Conservation (phyloP, 2,797 vertebrate genomes). For the Tokudaia muenninki region DNA sequence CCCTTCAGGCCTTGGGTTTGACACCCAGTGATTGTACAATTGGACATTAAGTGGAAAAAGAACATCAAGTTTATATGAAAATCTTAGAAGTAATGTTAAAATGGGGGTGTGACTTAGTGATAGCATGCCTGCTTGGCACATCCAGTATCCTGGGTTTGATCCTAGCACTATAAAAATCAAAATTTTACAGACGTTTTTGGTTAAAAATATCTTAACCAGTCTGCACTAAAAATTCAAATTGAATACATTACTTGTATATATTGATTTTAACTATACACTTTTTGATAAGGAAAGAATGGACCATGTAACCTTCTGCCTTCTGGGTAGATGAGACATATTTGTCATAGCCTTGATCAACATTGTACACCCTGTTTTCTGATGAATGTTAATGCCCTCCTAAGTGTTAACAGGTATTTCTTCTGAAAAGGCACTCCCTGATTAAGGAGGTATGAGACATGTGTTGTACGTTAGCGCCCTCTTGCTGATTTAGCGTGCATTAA, state of each 20-base stretch:
- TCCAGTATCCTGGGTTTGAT: neutral
- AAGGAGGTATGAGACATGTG: slow-evolving; percentile 35
- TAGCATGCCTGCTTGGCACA: neutral
- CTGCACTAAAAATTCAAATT: slow-evolving; percentile 52
- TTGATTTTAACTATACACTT: slow-evolving; percentile 9
- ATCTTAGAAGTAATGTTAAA: neutral
- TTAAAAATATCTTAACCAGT: slow-evolving; percentile 55
- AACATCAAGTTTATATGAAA: neutral
- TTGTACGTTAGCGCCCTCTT: slow-evolving; percentile 61
- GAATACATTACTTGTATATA: neutral
- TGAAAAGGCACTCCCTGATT: slow-evolving; percentile 45
- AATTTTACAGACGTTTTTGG: neutral
- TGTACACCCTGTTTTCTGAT: slow-evolving; percentile 31
- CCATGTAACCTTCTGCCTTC: neutral
- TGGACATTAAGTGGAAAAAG: neutral
- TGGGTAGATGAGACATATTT: neutral
- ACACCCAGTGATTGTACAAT: neutral
- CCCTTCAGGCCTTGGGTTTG: neutral
- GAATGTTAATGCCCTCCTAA: neutral
- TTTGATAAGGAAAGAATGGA: slow-evolving; percentile 35
- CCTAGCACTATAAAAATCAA: neutral
- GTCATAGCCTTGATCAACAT: neutral
- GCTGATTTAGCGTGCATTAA: slow-evolving; percentile 30
- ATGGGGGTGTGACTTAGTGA: neutral
- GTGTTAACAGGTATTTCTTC: slow-evolving; percentile 57